Base-by-base conservation (phyloP, 2,888 invertebrate species). In the Pheosia gnoma region DNA sequence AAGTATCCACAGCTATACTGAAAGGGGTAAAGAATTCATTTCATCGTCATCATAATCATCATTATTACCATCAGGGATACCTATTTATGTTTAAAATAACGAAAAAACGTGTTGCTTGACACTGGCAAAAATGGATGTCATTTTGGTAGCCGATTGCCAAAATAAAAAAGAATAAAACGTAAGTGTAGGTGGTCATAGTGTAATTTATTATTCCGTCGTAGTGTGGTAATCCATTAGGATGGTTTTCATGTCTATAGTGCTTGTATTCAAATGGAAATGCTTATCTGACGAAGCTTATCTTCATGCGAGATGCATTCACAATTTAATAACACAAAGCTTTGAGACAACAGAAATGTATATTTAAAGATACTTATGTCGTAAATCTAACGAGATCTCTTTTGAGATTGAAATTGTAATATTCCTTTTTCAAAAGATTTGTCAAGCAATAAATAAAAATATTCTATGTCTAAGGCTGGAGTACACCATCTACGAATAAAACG, bases 261-360 rank as follows among this genome's bases (percentile, higher is more conserved):
- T 25, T 25, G 51, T 51, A 25, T 51, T 51, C 51, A 51, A 25
- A 0, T 51, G 51, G 25, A 51, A 51, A 51, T 25, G 7, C 51
- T 51, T 51, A 59, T 68, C 68, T 68, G 71, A 77, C 62, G 71
- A 74, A 71, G 74, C 72, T 75, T 71, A 73, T 77, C 68, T 72
- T 63, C 59, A 58, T 45, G 70, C 65, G 59, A 68, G 68, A 25
- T 47, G 62, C 60, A 59, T 65, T 69, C 59, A 60, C 57, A 64
- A 9, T 65, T 60, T 63, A 66, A 63, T 51, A 41, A 56, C 61
- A 64, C 62, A 69, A 61, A 65, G 62, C 77, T 67, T 74, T 71
- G 69, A 73, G 60, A 66, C 76, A 62, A 59, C 61, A 73, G 63
- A 66, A 61, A 37, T 37, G 59, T 51, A 60, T 47, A 25, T 25